Conservation (phyloP, 2,888 invertebrate species). For the Pyrrhosoma nymphula region DNA sequence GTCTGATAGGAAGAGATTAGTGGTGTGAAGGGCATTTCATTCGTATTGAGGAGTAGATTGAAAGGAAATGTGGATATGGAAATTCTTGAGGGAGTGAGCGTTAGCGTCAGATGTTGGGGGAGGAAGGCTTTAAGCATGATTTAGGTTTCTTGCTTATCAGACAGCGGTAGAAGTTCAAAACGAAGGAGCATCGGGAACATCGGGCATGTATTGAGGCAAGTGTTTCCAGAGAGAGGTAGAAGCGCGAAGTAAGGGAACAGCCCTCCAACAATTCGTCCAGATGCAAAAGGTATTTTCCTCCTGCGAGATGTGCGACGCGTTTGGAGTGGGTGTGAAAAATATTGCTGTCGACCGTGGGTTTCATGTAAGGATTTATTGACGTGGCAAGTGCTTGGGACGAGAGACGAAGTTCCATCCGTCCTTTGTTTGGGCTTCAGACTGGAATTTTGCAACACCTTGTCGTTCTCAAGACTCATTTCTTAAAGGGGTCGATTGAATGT, state of each 20-base stretch:
- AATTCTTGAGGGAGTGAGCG: background rate
- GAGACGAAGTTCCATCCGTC: background rate
- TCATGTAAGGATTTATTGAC: constrained; percentile 10
- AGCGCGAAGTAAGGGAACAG: background rate
- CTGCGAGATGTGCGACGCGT: background rate
- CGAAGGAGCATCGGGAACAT: background rate
- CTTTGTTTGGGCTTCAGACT: background rate
- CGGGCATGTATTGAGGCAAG: background rate
- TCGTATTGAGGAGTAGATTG: background rate
- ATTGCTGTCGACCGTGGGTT: background rate
- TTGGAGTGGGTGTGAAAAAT: constrained; percentile 6
- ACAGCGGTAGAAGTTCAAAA: background rate
- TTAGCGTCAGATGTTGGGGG: too few species aligned
- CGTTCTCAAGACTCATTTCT: background rate
- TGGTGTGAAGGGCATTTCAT: background rate
- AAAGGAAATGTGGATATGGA: background rate
- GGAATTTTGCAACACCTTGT: background rate
- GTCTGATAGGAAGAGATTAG: background rate
- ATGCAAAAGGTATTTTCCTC: background rate
- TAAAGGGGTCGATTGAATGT: background rate
- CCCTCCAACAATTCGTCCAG: background rate
- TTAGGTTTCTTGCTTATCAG: background rate
- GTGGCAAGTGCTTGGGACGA: background rate
- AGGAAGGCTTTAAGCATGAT: background rate
- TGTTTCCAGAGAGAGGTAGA: background rate